A percentile compares a stretch with the other conserved stretches of the same genome.
Conservation (phyloP, 2,888 invertebrate species). For the Pycnomerus fuliginosus region DNA sequence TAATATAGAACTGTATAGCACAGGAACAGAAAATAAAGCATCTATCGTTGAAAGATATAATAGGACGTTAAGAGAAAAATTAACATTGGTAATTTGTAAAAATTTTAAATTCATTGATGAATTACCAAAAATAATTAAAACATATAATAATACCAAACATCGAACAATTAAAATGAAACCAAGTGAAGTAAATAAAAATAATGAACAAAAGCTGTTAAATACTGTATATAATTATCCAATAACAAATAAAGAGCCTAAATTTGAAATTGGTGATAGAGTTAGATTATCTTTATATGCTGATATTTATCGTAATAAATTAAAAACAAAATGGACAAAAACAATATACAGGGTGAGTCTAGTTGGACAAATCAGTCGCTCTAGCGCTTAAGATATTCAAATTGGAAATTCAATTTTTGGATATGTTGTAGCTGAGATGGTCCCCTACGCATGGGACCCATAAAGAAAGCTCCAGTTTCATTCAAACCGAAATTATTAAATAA, state of each 20-base stretch:
- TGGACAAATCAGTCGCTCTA: too few relatives aligned
- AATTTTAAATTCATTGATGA: background rate
- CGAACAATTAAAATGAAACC: conserved; percentile 2
- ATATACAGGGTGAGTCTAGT: too few relatives aligned
- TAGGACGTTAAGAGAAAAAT: background rate
- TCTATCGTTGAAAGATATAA: conserved; percentile 1
- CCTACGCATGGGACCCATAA: too few relatives aligned
- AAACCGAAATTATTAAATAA: too few relatives aligned
- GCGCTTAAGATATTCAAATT: too few relatives aligned
- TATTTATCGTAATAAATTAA: background rate
- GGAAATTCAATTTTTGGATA: too few relatives aligned
- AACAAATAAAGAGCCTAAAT: conserved; percentile 1
- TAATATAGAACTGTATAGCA: background rate
- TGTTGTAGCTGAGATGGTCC: too few relatives aligned
- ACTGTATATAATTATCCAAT: background rate
- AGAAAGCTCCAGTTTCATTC: too few relatives aligned
- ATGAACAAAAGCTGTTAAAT: background rate
- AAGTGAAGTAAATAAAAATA: background rate
- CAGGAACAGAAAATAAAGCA: background rate
- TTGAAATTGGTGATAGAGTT: conserved; percentile 3
- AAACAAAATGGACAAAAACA: background rate
- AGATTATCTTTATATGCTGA: background rate
- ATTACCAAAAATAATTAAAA: background rate
- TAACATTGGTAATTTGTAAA: background rate
- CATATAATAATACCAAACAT: conserved; percentile 2